Evolutionary conservation across 1,140 invertebrate species (phyloP), one percentile per base, ranked within the genome.

Genomic region (Acyrthosiphon pisum): DNA sequence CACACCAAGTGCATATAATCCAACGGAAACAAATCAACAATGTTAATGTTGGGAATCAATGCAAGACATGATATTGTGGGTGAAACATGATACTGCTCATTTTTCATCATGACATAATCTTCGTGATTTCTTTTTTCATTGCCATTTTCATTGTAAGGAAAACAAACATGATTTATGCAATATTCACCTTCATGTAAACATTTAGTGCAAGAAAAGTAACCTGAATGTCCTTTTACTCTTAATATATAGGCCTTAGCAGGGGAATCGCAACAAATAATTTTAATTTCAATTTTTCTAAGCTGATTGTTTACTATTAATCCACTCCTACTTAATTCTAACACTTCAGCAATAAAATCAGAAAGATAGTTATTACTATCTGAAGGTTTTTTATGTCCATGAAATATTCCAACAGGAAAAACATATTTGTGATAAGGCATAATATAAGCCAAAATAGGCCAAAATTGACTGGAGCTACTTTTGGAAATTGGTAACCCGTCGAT

Each of bases 1-100:
- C 95, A 94, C 30, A 91, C 53, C 37, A 91, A n/a, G 44, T 91
- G 60, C 90, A 91, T 91, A 46, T 91, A 91, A 76, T 94, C 94
- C 6, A 94, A 94, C 41, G 93, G 91, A 92, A 95, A 95, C 44
- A 95, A 93, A 26, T 95, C 94, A 93, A 95, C 95, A n/a, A 94
- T 93, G 20, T 94, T 91, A 83, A 94, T 94, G 94, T 95, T 94
- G 22, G 95, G 94, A 0, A 94, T 94, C 94, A 95, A 95, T 94
- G 46, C 84, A 30, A 87, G 94, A 95, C 30, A 93, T 91, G 30
- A 93, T 93, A 60, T 94, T 91, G 84, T 94, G 93, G 41, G 90
- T 86, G 60, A 95, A 93, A 53, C 26, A 30, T 90, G 94, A 89
- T 41, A 94, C 94, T 94, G 94, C 94, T 93, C 95, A 94, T 56